phyloP scores from a whole-genome alignment of 2,888 invertebrate genomes.

The Sylvicola cinctus region DNA sequence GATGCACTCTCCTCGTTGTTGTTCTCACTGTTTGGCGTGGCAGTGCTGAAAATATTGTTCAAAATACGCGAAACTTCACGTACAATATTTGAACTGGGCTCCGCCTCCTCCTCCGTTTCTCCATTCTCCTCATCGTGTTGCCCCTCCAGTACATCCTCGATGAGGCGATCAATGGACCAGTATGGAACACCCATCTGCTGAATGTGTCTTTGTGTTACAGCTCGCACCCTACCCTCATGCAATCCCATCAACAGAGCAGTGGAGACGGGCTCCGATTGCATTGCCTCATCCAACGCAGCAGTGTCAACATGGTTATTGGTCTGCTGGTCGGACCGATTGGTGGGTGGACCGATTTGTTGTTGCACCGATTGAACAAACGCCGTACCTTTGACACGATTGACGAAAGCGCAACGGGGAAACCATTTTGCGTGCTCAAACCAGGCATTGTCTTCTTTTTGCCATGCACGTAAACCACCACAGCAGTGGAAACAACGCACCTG shows the following conservation, averaged over 20 bases:
- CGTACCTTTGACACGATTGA: constrained; percentile 48
- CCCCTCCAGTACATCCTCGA: constrained; percentile 43
- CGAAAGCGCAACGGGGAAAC: constrained; percentile 77
- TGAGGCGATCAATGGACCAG: constrained; percentile 50
- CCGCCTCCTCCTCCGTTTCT: constrained; percentile 22
- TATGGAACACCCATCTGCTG: no score
- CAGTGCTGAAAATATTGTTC: constrained; percentile 3
- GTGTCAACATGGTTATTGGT: no score
- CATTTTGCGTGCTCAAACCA: constrained; percentile 89
- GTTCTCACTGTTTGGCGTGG: no score
- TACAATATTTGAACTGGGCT: constrained; percentile 8
- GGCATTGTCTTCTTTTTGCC: constrained; percentile 78
- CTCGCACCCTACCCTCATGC: constrained; percentile 33
- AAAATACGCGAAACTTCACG: constrained; percentile 9
- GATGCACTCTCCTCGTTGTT: no score
- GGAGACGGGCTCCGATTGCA: constrained; percentile 26
- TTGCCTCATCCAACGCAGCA: constrained; percentile 22
- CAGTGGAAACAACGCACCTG: constrained; percentile 81
- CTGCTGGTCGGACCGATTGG: background rate
- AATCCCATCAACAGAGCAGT: constrained; percentile 38
- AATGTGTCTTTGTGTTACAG: constrained; percentile 23
- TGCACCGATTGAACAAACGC: constrained; percentile 38
- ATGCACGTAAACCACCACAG: constrained; percentile 75
- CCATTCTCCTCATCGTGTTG: constrained; percentile 37
- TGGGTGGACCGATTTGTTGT: constrained; percentile 4